These are phyloP conservation scores for Brachyptera risi DNA, from an alignment of 2,888 invertebrate genomes.

Conservation along the genomic window DNA sequence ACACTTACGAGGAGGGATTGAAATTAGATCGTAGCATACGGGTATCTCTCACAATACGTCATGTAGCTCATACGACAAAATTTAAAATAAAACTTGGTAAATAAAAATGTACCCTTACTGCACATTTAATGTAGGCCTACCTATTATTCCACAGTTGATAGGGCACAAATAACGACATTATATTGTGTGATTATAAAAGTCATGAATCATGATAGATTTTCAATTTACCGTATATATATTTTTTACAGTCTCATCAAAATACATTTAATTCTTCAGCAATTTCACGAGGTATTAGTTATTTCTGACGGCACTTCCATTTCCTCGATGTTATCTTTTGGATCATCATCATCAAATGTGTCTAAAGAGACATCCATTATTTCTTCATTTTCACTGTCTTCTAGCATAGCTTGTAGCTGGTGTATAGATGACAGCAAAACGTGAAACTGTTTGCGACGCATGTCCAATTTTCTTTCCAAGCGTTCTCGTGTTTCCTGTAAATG, in stretches of 20 bases:
- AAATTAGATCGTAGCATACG: conserved; percentile 62
- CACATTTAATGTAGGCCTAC: too few species aligned
- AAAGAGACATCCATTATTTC: conserved; percentile 29
- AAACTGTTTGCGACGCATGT: conserved; percentile 83
- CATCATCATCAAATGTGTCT: conserved; percentile 31
- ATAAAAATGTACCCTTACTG: too few species aligned
- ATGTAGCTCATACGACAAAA: conserved; percentile 84
- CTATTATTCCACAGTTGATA: too few species aligned
- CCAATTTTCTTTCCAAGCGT: conserved; percentile 70
- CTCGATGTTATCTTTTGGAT: not conserved
- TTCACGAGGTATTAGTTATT: not conserved
- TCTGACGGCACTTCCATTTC: not conserved
- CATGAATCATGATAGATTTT: not conserved
- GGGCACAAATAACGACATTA: too few species aligned
- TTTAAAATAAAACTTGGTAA: conserved; percentile 62
- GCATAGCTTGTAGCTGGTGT: conserved; percentile 74
- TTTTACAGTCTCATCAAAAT: too few species aligned
- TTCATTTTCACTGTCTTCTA: conserved; percentile 64
- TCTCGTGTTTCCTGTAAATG: conserved; percentile 63
- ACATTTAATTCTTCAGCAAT: not conserved
- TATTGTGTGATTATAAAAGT: too few species aligned
- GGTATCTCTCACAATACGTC: conserved; percentile 86
- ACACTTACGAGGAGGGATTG: conserved; percentile 53
- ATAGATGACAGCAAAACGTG: conserved; percentile 83
- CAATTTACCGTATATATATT: not conserved